Percentiles rank a stretch among this genome's conserved stretches.
phyloP scores from a whole-genome alignment of 1,140 invertebrate genomes.

The Nylanderia fulva region DNA sequence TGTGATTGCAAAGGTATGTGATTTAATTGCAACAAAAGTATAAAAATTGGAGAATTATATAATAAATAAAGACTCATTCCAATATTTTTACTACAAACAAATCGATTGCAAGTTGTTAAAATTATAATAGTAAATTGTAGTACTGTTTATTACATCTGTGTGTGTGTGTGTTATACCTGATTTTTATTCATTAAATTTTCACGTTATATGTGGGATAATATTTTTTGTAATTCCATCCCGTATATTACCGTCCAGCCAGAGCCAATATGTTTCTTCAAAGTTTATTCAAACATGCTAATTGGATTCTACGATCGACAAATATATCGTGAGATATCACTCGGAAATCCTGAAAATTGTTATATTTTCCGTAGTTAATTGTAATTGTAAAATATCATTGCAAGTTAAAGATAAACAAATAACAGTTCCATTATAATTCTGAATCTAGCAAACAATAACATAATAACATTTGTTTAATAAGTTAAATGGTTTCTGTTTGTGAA shows the following conservation, averaged over 20 bases:
- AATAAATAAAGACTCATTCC: background rate
- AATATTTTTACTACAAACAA: background rate
- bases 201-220: background rate
- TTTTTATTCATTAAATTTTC: background rate
- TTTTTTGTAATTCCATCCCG: background rate
- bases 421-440: background rate
- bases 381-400: conserved; percentile 12
- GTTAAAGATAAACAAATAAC: background rate
- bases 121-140: background rate
- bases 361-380: background rate
- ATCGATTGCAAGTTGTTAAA: background rate
- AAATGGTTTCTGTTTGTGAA: background rate
- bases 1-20: background rate
- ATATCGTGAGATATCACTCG: background rate
- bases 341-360: background rate
- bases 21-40: too few species aligned
- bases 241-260: background rate
- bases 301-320: background rate
- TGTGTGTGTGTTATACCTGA: background rate
- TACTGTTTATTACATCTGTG: background rate
- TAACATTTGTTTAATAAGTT: conserved; percentile 2
- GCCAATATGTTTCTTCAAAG: background rate
- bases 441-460: background rate
- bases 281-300: conserved; percentile 1
- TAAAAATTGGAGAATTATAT: background rate